phyloP scores from a whole-genome alignment of 1,140 invertebrate genomes.

The Camponotus vicinus region DNA sequence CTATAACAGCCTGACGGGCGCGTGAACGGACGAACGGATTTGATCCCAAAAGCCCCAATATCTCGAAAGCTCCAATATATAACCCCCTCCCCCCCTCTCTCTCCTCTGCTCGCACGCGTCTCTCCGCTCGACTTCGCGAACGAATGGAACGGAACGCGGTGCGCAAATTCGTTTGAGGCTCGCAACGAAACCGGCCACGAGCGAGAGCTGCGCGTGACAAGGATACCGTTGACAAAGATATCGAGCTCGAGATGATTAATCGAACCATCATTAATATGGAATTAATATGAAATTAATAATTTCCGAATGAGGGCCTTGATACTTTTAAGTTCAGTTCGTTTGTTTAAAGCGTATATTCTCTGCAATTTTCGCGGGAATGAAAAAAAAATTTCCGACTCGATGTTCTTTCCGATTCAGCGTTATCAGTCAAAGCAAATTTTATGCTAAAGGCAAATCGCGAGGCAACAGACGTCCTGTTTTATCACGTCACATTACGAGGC shows the following conservation, averaged over 20 bases:
- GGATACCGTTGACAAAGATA: neutral
- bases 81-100: conserved; percentile 24
- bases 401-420: conserved; percentile 10
- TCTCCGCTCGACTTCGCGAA: conserved; percentile 42
- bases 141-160: conserved; percentile 49
- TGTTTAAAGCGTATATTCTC: neutral
- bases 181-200: neutral
- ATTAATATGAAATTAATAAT: conserved; percentile 6
- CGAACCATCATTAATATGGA: conserved; percentile 11
- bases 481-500: conserved; percentile 13
- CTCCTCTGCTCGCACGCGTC: conserved; percentile 15
- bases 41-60: conserved; percentile 72
- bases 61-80: conserved; percentile 69
- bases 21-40: conserved; percentile 72
- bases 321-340: neutral
- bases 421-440: conserved; percentile 44
- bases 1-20: conserved; percentile 71
- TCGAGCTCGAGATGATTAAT: neutral
- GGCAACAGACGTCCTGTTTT: conserved; percentile 20
- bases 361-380: neutral
- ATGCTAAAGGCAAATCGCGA: conserved; percentile 40
- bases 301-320: neutral
- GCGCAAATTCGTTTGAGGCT: conserved; percentile 12
- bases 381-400: neutral
- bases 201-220: conserved; percentile 9